Conservation (phyloP, 1,140 invertebrate species). For the Archegozetes longisetosus region DNA sequence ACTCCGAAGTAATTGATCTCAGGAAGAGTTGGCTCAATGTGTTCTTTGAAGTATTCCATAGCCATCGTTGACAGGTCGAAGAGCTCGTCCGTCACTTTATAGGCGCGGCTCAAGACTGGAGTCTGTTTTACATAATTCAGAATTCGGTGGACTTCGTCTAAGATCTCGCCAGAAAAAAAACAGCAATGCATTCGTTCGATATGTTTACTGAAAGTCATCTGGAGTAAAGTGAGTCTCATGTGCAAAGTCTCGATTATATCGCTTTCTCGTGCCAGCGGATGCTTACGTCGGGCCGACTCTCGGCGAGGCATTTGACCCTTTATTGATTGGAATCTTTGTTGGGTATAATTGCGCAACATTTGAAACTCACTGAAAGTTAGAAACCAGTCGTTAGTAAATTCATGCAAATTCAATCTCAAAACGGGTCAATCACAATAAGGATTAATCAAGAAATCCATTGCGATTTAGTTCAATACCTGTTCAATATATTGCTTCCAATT, state of each 20-base stretch:
- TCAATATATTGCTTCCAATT: conserved; percentile 54
- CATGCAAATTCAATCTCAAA: too few species aligned
- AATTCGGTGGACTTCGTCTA: conserved; percentile 60
- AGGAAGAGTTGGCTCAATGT: conserved; percentile 65
- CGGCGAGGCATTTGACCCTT: conserved; percentile 66
- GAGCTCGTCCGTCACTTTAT: conserved; percentile 75
- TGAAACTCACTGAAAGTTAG: conserved; percentile 47
- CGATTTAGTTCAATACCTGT: conserved; percentile 31
- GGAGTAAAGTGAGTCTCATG: conserved; percentile 64
- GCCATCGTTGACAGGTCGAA: conserved; percentile 82
- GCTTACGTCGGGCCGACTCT: conserved; percentile 63
- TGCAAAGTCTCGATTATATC: conserved; percentile 76
- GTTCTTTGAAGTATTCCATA: conserved; percentile 82
- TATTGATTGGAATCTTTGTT: conserved; percentile 59
- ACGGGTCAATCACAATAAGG: not conserved
- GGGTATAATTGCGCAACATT: conserved; percentile 55
- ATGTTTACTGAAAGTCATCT: conserved; percentile 80
- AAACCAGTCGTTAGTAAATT: too few species aligned
- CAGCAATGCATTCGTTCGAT: conserved; percentile 75
- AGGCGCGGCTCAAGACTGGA: conserved; percentile 52
- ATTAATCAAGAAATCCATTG: not conserved
- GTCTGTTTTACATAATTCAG: conserved; percentile 63
- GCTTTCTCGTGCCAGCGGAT: conserved; percentile 63
- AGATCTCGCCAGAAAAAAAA: conserved; percentile 62
- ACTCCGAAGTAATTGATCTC: conserved; percentile 70